Conservation (phyloP, 2,113 vertebrate genomes). For the Paedocypris sp. region DNA sequence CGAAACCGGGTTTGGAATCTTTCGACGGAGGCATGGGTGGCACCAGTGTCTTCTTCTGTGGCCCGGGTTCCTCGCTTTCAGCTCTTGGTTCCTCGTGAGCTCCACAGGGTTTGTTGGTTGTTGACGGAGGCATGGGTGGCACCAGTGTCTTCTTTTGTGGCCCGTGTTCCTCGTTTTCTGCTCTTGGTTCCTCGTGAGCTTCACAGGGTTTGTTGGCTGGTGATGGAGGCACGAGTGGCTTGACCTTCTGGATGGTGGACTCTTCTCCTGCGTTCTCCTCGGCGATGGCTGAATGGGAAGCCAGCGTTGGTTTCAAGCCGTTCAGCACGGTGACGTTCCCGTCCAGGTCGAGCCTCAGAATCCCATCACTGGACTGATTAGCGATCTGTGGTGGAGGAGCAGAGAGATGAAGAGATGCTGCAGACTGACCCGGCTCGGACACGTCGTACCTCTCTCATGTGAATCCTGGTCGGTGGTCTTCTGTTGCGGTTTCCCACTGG, state of each 20-base stretch:
- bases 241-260: conserved; percentile 35
- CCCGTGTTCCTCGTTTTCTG: conserved; percentile 8
- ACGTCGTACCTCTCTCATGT: conserved; percentile 77
- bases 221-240: conserved; percentile 50
- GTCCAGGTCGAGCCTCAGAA: conserved; percentile 75
- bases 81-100: conserved; percentile 30
- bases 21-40: conserved; percentile 53
- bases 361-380: conserved; percentile 69
- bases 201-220: conserved; percentile 42
- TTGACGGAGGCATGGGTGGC: conserved; percentile 54
- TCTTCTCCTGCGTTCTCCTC: conserved; percentile 7
- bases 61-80: conserved; percentile 18
- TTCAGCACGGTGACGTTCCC: conserved; percentile 53
- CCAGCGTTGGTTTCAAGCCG: conserved; percentile 22
- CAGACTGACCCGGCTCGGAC: no score
- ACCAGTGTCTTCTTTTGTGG: conserved; percentile 47
- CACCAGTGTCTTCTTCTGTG: conserved; percentile 58
- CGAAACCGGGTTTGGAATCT: conserved; percentile 31
- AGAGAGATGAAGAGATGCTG: no score
- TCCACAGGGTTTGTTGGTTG: conserved; percentile 36
- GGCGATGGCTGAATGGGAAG: background rate
- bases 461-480: conserved; percentile 82
- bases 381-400: conserved; percentile 61
- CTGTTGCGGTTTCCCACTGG: conserved; percentile 70
- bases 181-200: conserved; percentile 27